Evolutionary conservation across 2,113 vertebrate genomes (phyloP).

Genomic region (Rhodinocichla rosea): DNA sequence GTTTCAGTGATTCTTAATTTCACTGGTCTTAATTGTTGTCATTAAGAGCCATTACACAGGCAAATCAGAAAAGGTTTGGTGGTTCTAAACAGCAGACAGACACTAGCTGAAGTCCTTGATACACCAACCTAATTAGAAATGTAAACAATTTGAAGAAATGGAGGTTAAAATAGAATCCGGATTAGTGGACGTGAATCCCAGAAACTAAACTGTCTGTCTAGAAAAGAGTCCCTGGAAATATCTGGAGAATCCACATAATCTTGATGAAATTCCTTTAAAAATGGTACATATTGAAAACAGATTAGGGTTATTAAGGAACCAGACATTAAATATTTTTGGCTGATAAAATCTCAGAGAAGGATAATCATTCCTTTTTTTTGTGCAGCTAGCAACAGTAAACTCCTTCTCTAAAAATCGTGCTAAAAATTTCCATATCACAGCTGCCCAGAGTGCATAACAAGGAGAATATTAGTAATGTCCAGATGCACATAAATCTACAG

Average conservation of each 20-base stretch:
- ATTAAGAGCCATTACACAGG: slow-evolving; percentile 22
- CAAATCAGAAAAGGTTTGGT: not conserved
- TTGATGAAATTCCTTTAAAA: not conserved
- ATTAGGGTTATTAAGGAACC: slow-evolving; percentile 3
- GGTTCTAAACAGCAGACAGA: not conserved
- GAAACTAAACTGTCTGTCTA: not conserved
- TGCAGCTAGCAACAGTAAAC: slow-evolving; percentile 47
- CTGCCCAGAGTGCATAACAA: slow-evolving; percentile 74
- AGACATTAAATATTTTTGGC: slow-evolving; percentile 47
- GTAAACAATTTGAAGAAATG: slow-evolving; percentile 19
- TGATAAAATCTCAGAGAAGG: slow-evolving; percentile 41
- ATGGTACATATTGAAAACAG: not conserved
- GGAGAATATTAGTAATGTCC: slow-evolving; percentile 80
- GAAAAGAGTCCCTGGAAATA: not conserved
- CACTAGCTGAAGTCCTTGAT: not conserved
- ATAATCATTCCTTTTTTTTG: slow-evolving; percentile 35
- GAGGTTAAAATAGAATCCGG: not conserved
- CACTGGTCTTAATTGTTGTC: not conserved
- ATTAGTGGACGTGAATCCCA: not conserved
- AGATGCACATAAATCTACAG: slow-evolving; percentile 79
- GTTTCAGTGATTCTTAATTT: slow-evolving; percentile 26
- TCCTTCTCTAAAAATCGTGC: slow-evolving; percentile 17
- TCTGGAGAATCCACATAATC: not conserved
- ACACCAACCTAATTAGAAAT: slow-evolving; percentile 40
- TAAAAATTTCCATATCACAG: slow-evolving; percentile 79